Conservation (phyloP, 2,113 vertebrate genomes). For the Hiodon alosoides region DNA sequence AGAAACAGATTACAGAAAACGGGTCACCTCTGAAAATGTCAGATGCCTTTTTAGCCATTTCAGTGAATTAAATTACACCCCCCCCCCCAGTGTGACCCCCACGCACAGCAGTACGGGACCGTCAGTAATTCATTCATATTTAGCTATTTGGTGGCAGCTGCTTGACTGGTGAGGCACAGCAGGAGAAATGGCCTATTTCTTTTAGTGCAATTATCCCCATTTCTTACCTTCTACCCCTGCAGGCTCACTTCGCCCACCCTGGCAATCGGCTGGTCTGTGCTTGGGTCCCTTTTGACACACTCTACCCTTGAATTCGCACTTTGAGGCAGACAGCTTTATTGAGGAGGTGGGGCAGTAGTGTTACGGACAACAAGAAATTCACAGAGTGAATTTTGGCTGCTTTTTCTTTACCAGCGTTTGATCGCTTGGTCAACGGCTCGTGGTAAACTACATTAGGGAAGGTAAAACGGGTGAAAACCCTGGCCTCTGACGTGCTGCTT, state of each 20-base stretch:
- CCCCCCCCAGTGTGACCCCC: conserved; percentile 25
- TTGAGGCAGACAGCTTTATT: neutral
- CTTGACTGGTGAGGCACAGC: conserved; percentile 44
- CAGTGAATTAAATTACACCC: conserved; percentile 28
- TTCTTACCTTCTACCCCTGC: conserved; percentile 53
- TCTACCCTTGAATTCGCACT: neutral
- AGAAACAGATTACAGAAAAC: conserved; percentile 37
- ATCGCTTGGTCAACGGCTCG: conserved; percentile 16
- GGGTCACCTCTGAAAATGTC: conserved; percentile 26
- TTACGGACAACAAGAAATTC: neutral
- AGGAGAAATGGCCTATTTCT: conserved; percentile 51
- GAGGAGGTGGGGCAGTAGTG: neutral
- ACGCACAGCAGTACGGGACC: conserved; percentile 17
- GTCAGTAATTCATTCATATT: conserved; percentile 27
- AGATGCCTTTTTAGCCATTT: conserved; percentile 18
- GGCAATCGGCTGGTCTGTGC: conserved; percentile 55
- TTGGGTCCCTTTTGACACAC: conserved; percentile 44
- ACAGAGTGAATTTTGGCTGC: conserved; percentile 16
- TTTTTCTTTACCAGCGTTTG: neutral
- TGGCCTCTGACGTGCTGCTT: conserved; percentile 13
- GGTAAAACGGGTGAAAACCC: conserved; percentile 3
- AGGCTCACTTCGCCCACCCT: conserved; percentile 47
- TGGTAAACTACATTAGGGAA: conserved; percentile 2
- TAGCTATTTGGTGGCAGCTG: conserved; percentile 48
- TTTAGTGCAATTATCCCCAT: conserved; percentile 51